Evolutionary conservation across 2,113 vertebrate genomes (phyloP).

Genomic region (Oxyruncus cristatus): DNA sequence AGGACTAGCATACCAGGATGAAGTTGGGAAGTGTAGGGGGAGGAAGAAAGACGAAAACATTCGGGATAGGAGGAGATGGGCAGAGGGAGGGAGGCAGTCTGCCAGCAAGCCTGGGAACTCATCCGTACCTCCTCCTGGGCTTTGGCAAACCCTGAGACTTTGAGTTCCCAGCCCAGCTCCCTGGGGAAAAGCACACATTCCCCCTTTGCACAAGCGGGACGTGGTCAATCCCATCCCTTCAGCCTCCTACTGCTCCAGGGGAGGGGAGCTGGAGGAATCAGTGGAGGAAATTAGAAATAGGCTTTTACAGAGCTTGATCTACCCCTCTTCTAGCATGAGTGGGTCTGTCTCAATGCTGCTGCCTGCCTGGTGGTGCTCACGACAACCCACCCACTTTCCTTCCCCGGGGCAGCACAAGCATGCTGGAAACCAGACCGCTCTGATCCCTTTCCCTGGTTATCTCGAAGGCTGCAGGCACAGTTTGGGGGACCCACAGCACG

Average conservation of each 20-base stretch:
- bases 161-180: not conserved
- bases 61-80: not conserved
- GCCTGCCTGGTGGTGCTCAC: not conserved
- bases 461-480: not conserved
- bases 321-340: not conserved
- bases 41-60: constrained; percentile 20
- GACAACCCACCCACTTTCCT: rapidly evolving
- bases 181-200: not conserved
- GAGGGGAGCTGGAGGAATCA: not conserved
- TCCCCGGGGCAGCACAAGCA: not conserved
- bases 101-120: constrained; percentile 36
- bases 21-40: not conserved
- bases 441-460: not conserved
- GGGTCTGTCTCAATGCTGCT: not conserved
- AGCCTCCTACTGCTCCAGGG: not conserved
- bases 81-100: not conserved
- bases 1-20: not conserved
- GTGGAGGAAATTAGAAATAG: not conserved
- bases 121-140: constrained; percentile 35
- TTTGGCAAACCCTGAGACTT: constrained; percentile 10
- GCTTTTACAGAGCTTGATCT: not conserved
- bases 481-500: not conserved
- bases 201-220: not conserved
- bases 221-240: not conserved
- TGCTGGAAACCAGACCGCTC: rapidly evolving